Evolutionary conservation across 2,113 vertebrate species (phyloP), one percentile per base, ranked within the genome.

Genomic region (Megaptera novaeangliae): DNA sequence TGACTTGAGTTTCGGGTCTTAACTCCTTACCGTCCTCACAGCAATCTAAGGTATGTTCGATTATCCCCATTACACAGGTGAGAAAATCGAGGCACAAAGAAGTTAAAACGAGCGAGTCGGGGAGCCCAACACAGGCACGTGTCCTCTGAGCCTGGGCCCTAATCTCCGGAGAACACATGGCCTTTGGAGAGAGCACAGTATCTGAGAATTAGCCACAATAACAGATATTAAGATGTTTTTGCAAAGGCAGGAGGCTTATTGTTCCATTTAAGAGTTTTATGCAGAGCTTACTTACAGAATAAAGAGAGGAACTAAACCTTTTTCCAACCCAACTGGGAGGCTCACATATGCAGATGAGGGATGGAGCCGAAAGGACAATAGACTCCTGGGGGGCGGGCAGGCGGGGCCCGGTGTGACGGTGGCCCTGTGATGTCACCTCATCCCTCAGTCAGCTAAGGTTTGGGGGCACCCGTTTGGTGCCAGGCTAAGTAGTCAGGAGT

Each of bases 291-390:
- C 71, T 64, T 25, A 21, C 1, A 17, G 44, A 21, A 61, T 44
- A 23, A 81, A 81, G 20, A 64, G 36, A 39, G 20, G 72, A 85
- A 21, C 29, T 2, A 31, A 96, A 72, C 18, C 85, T 96, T 95
- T 57, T 77, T 39, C 88, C 80, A 77, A 0, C n/a, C 83, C 68
- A 7, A 4, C 36, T 1, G 10, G 20, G 91, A 86, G 77, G 87
- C 46, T 89, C 88, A 29, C 93, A 27, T 41, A 34, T n/a, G 93
- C 68, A 84, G 91, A 91, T 64, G 64, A 84, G 5, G 49, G 77
- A 11, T 20, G 6, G 83, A 52, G 88, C 8, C 11, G 0, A 8
- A 55, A 55, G 39, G 49, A 77, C 90, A 46, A 12, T 1, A 31
- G 88, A 57, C 77, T 52, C 92, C 52, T 29, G 0, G 82, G 80